Evolutionary conservation across 2,888 invertebrate genomes (phyloP).

Genomic region (Himalopsyche kuldschensis): DNA sequence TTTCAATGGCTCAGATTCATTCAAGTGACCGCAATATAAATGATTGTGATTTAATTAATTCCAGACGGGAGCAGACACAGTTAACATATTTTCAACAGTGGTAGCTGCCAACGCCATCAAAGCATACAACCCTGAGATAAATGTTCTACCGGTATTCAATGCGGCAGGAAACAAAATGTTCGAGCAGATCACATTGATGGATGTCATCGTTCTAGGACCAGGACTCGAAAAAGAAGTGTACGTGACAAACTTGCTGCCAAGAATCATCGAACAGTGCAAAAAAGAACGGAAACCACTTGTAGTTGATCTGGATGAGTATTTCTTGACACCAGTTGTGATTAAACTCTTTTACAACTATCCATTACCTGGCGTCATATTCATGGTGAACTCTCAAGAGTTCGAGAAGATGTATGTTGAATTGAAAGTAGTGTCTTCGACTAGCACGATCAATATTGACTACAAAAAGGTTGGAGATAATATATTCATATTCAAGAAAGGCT

Average conservation of each 20-base stretch:
- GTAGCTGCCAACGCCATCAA: slow-evolving; percentile 89
- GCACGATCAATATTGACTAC: slow-evolving; percentile 49
- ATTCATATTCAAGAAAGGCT: slow-evolving; percentile 25
- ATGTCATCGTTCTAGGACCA: slow-evolving; percentile 21
- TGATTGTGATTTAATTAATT: slow-evolving; percentile 23
- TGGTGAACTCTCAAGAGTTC: slow-evolving; percentile 90
- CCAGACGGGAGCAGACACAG: slow-evolving; percentile 84
- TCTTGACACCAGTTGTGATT: slow-evolving; percentile 66
- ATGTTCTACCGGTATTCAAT: slow-evolving; percentile 83
- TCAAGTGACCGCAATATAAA: too few species aligned
- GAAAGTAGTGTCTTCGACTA: slow-evolving; percentile 52
- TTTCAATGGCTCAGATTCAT: too few species aligned
- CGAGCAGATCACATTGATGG: background rate
- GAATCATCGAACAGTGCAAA: slow-evolving; percentile 66
- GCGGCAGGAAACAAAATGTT: background rate
- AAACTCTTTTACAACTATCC: slow-evolving; percentile 70
- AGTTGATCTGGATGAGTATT: slow-evolving; percentile 48
- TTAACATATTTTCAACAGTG: slow-evolving; percentile 86
- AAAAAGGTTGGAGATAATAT: slow-evolving; percentile 52
- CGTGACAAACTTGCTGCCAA: slow-evolving; percentile 63
- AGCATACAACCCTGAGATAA: slow-evolving; percentile 93
- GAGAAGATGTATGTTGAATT: slow-evolving; percentile 68
- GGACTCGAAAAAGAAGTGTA: slow-evolving; percentile 57
- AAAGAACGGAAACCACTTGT: slow-evolving; percentile 65
- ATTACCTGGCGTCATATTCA: slow-evolving; percentile 70